Evolutionary conservation across 2,888 invertebrate species (phyloP), one percentile per base, ranked within the genome.

Genomic region (Eretmocerus hayati): DNA sequence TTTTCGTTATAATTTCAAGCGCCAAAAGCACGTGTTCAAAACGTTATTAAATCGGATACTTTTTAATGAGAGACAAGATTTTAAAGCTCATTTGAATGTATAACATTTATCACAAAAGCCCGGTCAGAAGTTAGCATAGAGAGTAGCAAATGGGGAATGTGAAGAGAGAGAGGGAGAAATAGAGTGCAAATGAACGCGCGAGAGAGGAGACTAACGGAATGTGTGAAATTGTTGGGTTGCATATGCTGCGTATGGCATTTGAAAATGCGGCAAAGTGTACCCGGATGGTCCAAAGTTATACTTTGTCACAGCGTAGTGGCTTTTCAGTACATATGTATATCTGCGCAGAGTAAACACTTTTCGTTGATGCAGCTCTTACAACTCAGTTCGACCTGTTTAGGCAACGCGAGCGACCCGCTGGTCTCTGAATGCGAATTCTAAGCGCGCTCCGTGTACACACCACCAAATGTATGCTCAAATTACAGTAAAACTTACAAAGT

Each of bases 321-420:
- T 48, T 48, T 48, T 33, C 20, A 48, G 48, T 15, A 23, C 18
- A n/a, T 37, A 30, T 20, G 22, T 42, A 48, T 42, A 42, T 42
- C 42, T 48, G 42, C n/a, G 31, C 32, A 31, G 42, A 48, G 31
- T 48, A 42, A 43, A 48, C 43, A 48, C 32, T 37, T 38, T 33
- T 33, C 35, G 43, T 48, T 44, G 48, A 35, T 44, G 48, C 39
- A 35, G 13, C 48, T 48, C 44, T 48, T 48, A 48, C 21, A 44
- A 44, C 35, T 48, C 44, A 40, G 43, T 40, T 48, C 44, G 44
- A 48, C 43, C 48, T 44, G 40, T 44, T 42, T 48, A 42, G 47
- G 37, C 19, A 5, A 26, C 21, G n/a, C 15, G 35, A 45, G 38
- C 26, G 9, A n/a, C 16, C 11, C 37, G 8, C 13, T 16, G 11